Evolutionary conservation across 2,797 vertebrate species (phyloP).

Genomic region (Hypotaenidia philippensis): DNA sequence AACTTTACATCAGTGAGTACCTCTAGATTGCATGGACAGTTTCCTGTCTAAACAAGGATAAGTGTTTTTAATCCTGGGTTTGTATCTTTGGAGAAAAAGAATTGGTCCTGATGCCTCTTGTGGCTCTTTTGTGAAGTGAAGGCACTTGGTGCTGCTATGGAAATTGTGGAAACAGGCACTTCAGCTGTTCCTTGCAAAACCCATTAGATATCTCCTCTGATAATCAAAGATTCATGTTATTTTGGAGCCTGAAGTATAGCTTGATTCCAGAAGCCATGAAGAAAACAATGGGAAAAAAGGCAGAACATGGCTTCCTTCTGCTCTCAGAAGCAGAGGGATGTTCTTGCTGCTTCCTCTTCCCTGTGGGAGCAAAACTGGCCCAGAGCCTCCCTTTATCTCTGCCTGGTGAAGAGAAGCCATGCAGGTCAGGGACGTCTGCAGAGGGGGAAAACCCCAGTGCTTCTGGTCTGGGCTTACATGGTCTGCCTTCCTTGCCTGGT

Average conservation of each 20-base stretch:
- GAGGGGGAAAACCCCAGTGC: neutral
- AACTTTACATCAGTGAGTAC: neutral
- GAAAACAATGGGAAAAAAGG: neutral
- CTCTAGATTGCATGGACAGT: neutral
- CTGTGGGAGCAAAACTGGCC: neutral
- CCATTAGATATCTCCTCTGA: neutral
- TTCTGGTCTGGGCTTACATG: neutral
- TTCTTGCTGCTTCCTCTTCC: neutral
- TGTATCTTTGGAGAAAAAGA: neutral
- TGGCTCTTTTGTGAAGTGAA: neutral
- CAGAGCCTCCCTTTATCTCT: neutral
- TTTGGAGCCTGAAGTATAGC: neutral
- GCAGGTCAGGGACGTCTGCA: neutral
- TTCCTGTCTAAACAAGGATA: neutral
- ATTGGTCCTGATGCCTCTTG: neutral
- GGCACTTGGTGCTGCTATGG: neutral
- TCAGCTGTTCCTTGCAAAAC: neutral
- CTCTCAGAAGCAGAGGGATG: neutral
- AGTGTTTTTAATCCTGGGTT: neutral
- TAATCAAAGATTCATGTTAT: neutral
- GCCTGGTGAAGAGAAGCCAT: neutral
- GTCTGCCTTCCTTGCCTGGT: neutral
- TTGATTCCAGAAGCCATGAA: neutral
- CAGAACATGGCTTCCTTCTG: neutral
- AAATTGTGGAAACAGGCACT: neutral